Percentiles rank a stretch among this genome's conserved stretches.
Evolutionary conservation across 2,113 vertebrate species (phyloP).

Genomic region (Sylvietta virens): DNA sequence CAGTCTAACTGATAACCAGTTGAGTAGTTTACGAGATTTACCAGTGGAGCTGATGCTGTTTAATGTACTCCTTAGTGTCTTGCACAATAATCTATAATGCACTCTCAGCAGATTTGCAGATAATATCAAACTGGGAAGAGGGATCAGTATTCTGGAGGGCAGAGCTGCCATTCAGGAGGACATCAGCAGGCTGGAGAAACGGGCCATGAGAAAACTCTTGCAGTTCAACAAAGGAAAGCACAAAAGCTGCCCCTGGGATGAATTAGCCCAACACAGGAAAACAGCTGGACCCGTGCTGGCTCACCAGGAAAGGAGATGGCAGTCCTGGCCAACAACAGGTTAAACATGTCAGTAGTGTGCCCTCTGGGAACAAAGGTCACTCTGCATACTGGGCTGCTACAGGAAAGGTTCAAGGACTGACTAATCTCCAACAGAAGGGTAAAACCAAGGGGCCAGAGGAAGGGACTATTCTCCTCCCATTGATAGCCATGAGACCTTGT

Average conservation of each 20-base stretch:
- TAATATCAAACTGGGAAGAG: neutral
- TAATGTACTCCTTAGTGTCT: neutral
- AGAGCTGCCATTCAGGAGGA: neutral
- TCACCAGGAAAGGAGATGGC: neutral
- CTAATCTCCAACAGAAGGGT: neutral
- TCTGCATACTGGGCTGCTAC: neutral
- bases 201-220: neutral
- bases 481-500: neutral
- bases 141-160: neutral
- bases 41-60: neutral
- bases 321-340: neutral
- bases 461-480: neutral
- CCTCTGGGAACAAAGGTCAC: neutral
- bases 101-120: neutral
- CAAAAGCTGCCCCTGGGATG: neutral
- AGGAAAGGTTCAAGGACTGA: neutral
- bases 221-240: neutral
- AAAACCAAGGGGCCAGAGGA: neutral
- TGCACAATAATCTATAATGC: neutral
- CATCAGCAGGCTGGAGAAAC: neutral
- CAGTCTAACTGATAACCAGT: neutral
- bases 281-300: neutral
- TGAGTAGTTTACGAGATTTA: neutral
- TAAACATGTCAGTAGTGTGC: neutral
- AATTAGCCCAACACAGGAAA: neutral